Evolutionary conservation across 2,113 vertebrate genomes (phyloP), one percentile per base, ranked within the genome.

Genomic region (Ellobius talpinus): DNA sequence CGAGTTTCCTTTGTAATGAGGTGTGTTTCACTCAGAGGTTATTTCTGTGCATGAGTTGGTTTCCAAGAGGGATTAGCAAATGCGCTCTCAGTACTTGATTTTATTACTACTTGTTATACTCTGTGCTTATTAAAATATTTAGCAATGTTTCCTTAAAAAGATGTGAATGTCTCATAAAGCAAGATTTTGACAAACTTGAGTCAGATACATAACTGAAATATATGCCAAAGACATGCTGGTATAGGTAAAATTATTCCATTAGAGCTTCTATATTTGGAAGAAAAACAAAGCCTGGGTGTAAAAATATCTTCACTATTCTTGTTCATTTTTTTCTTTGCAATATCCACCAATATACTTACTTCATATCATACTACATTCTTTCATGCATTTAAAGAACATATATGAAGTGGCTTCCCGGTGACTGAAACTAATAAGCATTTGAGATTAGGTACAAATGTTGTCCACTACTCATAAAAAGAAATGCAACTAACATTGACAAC

Each of bases 301-400:
- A 90, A 87, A 94, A 87, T 5, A 78, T 87, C 17, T 91, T 42
- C 1, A 87, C 42, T 3, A 52, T 52, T 33, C 58, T 92, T 77
- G 11, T 50, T 95, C 17, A 21, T 61, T 78, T 39, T 55, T 79
- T 96, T 47, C 61, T 89, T 72, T 81, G 50, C 88, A 96, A 94
- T 93, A 24, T 74, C 39, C 63, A 23, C 47, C n/a, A 89, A 42
- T 58, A 77, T 42, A 45, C 24, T 68, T 68, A 70, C 26, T 70
- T 50, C 11, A n/a, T 86, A 47, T 19, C 29, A 31, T 68, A 45
- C 14, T 7, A 39, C 72, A 61, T 78, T 84, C 45, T 90, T 89
- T 73, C 7, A 52, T 68, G 13, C 58, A 45, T 70, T 9, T 92
- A 29, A 68, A 39, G 10, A 84, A 50, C 72, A 73, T 55, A 55